Evolutionary conservation across 2,888 invertebrate species (phyloP), one percentile per base, ranked within the genome.

Genomic region (Caenorhabditis panamensis): DNA sequence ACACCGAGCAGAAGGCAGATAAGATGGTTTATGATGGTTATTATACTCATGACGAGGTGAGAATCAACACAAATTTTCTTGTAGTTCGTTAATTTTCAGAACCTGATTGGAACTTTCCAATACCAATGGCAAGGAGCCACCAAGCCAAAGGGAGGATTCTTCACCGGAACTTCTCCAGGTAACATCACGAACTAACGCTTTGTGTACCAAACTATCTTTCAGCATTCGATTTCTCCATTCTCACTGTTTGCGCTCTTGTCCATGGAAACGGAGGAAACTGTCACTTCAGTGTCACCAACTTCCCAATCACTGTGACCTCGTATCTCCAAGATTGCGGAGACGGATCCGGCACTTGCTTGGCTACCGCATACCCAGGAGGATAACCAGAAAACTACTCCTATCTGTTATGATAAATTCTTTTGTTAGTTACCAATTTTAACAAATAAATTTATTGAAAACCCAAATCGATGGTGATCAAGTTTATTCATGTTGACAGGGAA

Each of bases 151-250:
- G 90, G 90, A 31, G 90, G 90, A 53, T 90, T 90, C 79, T 82
- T 90, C 66, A 85, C 88, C 59, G 84, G 86, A 68, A 89, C 90
- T 16, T 89, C 89, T 8, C 90, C 90, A 51, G 87, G 88, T 89
- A 51, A 54, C 18, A 76, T 36, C 41, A 41, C 11, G 9, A 44
- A 63, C 41, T 26, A 36, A 49, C 13, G 36, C 59, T 44, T 28
- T 54, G 20, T 26, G 58, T 54, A 72, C 44, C 53, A 37, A 59
- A 36, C 24, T 61, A 6, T 54, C 59, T 58, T 59, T 88, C 66
- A 89, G 90, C 89, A 3, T 90, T 90, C 79, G 90, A 90, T 80
- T 89, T 90, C 82, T 87, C 89, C 0, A 78, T 90, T 13, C 82
- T 89, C 75, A 86, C 89, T 44, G 84, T 86, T 44, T 90, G 90